phyloP scores from a whole-genome alignment of 1,140 invertebrate genomes.

The Rhizoglyphus robini region DNA sequence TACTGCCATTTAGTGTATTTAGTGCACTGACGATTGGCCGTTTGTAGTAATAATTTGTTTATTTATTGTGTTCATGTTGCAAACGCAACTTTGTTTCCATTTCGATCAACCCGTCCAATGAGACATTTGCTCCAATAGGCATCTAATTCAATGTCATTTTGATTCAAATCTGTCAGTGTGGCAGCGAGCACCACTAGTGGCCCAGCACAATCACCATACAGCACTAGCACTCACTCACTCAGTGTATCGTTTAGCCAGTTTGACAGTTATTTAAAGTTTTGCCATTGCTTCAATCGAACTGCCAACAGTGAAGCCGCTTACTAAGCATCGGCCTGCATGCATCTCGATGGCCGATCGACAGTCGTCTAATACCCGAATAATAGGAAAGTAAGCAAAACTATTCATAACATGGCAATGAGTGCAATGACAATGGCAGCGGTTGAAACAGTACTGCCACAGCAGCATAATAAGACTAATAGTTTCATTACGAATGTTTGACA shows the following conservation, averaged over 20 bases:
- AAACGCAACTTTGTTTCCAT: background rate
- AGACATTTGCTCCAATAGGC: background rate
- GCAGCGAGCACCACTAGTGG: background rate
- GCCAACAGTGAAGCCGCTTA: no score
- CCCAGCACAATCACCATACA: no score
- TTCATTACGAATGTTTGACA: conserved; percentile 17
- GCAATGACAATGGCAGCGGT: background rate
- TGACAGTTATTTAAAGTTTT: background rate
- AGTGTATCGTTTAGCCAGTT: background rate
- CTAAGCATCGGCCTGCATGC: no score
- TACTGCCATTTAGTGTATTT: background rate
- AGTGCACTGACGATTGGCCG: no score
- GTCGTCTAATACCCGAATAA: background rate
- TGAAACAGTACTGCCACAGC: background rate
- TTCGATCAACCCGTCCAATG: no score
- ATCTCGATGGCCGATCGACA: no score
- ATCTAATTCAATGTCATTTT: background rate
- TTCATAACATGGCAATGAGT: background rate
- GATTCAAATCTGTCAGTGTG: background rate
- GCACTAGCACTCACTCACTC: no score
- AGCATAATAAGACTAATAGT: conserved; percentile 12
- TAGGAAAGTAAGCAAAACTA: background rate
- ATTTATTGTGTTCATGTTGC: background rate
- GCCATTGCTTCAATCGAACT: background rate
- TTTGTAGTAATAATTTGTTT: background rate